Evolutionary conservation across 1,140 invertebrate species (phyloP).

Genomic region (Drosophila serrata): DNA sequence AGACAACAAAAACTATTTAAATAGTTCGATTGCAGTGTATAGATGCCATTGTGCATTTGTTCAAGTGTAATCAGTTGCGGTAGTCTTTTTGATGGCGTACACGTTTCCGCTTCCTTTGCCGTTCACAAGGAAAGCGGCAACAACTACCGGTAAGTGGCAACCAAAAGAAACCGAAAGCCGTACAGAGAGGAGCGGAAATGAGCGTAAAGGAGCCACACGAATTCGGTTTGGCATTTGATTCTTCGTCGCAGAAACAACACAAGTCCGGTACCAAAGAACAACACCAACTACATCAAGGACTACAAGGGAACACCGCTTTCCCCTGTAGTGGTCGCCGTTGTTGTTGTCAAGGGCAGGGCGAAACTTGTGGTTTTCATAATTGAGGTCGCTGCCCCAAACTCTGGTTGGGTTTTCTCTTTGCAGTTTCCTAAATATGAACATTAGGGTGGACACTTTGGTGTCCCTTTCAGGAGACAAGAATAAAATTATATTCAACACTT

Average conservation of each 20-base stretch:
- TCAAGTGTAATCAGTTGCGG: constrained; percentile 7
- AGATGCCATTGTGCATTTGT: not conserved
- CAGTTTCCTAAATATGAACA: constrained; percentile 9
- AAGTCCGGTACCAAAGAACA: constrained; percentile 24
- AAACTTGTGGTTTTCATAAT: constrained; percentile 80
- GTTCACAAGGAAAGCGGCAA: constrained; percentile 36
- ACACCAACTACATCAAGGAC: constrained; percentile 27
- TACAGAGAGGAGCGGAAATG: constrained; percentile 17
- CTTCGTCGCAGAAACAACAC: constrained; percentile 62
- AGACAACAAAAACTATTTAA: not conserved
- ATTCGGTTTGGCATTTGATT: constrained; percentile 79
- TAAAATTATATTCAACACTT: not conserved
- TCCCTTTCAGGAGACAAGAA: not conserved
- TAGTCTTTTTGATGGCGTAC: constrained; percentile 51
- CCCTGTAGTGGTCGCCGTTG: constrained; percentile 14
- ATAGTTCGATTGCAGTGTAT: not conserved
- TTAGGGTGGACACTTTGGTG: constrained; percentile 15
- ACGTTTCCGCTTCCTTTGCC: constrained; percentile 17
- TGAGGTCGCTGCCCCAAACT: constrained; percentile 60
- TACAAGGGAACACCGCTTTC: constrained; percentile 23
- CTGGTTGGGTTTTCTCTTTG: constrained; percentile 30
- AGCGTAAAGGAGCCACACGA: constrained; percentile 66
- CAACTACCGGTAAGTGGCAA: constrained; percentile 59
- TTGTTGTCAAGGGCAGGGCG: constrained; percentile 38
- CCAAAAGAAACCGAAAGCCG: constrained; percentile 58